Conservation (phyloP, 2,888 invertebrate species). For the Cataglyphis rosenhaueri region DNA sequence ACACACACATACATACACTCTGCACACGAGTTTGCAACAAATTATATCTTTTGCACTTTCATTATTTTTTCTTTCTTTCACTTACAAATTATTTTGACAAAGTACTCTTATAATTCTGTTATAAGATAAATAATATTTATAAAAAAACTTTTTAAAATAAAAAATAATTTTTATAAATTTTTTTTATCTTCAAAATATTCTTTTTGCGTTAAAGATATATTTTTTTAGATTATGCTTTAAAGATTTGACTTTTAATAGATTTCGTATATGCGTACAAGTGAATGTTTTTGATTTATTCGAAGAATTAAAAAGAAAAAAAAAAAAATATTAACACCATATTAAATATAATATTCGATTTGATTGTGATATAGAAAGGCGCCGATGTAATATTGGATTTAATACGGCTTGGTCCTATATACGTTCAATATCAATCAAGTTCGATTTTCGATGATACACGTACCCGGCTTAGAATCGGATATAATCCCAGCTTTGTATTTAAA, state of each 20-base stretch:
- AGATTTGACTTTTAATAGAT: neutral
- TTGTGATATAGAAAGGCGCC: neutral
- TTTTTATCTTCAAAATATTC: neutral
- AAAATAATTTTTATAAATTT: neutral
- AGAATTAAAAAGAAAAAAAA: neutral
- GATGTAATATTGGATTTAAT: conserved; percentile 46
- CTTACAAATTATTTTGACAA: neutral
- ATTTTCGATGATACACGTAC: conserved; percentile 56
- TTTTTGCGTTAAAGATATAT: neutral
- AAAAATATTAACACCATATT: neutral
- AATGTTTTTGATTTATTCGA: neutral
- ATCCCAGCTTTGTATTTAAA: conserved; percentile 47
- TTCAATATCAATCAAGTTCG: conserved; percentile 58
- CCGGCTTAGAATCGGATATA: conserved; percentile 51
- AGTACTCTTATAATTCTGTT: neutral
- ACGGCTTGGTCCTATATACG: conserved; percentile 14
- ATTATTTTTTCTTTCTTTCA: neutral
- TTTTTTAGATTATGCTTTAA: neutral
- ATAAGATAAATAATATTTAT: neutral
- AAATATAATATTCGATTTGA: neutral
- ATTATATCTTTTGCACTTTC: neutral
- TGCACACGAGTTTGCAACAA: neutral
- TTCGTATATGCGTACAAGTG: neutral
- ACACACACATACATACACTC: neutral
- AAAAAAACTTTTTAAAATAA: neutral